Evolutionary conservation across 2,888 invertebrate species (phyloP).

Genomic region (Gibbula magus): DNA sequence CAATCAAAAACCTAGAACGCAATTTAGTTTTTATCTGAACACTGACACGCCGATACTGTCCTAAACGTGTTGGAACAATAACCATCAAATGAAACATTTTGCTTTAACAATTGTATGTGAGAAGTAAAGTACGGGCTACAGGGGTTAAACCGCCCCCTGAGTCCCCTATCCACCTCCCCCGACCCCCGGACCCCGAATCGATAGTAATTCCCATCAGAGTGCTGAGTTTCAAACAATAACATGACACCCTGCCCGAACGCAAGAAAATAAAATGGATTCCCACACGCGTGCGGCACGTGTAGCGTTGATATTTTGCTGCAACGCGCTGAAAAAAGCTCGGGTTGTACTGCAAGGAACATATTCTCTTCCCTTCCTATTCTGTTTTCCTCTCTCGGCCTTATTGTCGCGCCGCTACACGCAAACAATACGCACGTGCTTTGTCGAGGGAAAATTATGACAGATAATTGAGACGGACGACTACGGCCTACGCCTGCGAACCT

Average conservation of each 20-base stretch:
- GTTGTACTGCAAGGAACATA: background rate
- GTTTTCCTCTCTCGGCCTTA: background rate
- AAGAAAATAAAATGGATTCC: constrained; percentile 5
- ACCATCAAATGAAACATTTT: constrained; percentile 3
- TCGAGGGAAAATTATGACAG: background rate
- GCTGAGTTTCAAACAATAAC: background rate
- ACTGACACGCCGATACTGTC: too few relatives aligned
- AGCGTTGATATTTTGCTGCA: constrained; percentile 3
- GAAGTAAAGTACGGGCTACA: background rate
- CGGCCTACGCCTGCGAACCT: background rate
- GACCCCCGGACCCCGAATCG: background rate
- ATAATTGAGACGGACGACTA: background rate
- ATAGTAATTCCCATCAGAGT: background rate
- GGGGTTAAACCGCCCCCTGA: background rate
- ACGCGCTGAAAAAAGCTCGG: background rate
- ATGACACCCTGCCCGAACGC: background rate
- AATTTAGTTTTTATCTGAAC: too few relatives aligned
- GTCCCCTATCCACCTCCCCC: background rate
- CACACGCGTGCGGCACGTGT: background rate
- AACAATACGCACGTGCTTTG: background rate
- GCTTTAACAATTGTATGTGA: background rate
- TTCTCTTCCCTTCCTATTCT: background rate
- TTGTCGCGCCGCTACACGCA: background rate
- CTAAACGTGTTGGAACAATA: background rate
- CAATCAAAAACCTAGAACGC: too few relatives aligned